Evolutionary conservation across 2,113 vertebrate genomes (phyloP).

Genomic region (Thymallus thymallus): DNA sequence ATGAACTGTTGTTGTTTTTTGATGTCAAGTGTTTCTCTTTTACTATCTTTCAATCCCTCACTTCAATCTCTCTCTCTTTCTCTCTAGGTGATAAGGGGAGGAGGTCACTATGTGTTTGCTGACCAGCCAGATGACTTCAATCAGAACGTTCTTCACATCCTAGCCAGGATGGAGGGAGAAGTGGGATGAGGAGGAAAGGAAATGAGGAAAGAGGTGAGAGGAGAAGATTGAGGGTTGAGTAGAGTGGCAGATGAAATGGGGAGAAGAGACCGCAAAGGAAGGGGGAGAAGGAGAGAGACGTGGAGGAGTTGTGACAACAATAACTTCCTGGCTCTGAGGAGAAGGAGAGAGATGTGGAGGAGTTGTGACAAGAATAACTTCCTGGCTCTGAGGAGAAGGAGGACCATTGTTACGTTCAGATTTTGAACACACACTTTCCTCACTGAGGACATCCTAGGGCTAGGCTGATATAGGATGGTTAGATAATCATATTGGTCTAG

Average conservation of each 20-base stretch:
- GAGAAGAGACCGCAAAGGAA: not conserved
- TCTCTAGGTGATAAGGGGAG: constrained; percentile 87
- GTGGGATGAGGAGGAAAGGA: not conserved
- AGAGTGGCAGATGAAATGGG: no score
- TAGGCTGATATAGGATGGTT: no score
- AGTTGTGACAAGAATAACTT: no score
- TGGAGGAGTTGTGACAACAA: no score
- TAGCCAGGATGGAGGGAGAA: constrained; percentile 50
- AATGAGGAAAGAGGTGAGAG: not conserved
- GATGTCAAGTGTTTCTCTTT: not conserved
- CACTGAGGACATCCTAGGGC: not conserved
- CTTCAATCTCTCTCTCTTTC: constrained; percentile 7
- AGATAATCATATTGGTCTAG: no score
- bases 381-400: not conserved
- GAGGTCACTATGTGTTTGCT: constrained; percentile 93
- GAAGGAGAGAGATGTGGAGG: not conserved
- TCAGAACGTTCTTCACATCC: constrained; percentile 84
- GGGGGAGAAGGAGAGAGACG: not conserved
- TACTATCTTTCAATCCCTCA: not conserved
- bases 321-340: not conserved
- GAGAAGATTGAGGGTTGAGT: not conserved
- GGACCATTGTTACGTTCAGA: not conserved
- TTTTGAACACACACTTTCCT: not conserved
- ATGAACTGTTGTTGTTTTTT: not conserved
- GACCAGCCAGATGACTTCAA: constrained; percentile 96